phyloP scores from a whole-genome alignment of 2,888 invertebrate genomes.

The Pachydiplax longipennis region DNA sequence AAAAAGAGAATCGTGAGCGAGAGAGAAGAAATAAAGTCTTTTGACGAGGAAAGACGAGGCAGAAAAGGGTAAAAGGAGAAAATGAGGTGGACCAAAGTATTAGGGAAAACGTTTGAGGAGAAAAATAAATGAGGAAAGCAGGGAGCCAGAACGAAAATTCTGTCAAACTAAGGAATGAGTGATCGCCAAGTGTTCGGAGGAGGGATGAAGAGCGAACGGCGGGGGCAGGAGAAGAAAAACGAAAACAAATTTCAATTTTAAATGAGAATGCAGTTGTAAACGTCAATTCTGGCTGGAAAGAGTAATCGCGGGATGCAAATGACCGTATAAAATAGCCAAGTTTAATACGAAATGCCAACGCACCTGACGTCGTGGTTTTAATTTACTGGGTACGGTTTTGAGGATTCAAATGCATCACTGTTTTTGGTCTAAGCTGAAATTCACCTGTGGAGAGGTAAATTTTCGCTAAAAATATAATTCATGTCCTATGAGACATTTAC shows the following conservation, averaged over 20 bases:
- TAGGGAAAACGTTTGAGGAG: neutral
- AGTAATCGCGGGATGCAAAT: neutral
- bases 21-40: neutral
- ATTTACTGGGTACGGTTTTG: neutral
- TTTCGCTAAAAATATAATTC: neutral
- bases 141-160: neutral
- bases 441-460: neutral
- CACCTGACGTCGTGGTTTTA: neutral
- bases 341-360: neutral
- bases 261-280: conserved; percentile 7
- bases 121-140: neutral
- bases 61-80: neutral
- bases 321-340: neutral
- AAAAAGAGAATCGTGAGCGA: neutral
- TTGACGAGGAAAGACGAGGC: neutral
- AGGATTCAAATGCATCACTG: neutral
- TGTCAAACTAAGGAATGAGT: conserved; percentile 6
- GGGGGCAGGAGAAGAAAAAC: neutral
- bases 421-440: neutral
- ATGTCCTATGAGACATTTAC: neutral
- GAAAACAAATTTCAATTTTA: conserved; percentile 23
- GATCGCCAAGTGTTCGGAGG: neutral
- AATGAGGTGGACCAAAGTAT: neutral
- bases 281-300: neutral
- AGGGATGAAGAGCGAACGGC: neutral